Evolutionary conservation across 2,113 vertebrate genomes (phyloP).

Genomic region (Platysteira castanea): DNA sequence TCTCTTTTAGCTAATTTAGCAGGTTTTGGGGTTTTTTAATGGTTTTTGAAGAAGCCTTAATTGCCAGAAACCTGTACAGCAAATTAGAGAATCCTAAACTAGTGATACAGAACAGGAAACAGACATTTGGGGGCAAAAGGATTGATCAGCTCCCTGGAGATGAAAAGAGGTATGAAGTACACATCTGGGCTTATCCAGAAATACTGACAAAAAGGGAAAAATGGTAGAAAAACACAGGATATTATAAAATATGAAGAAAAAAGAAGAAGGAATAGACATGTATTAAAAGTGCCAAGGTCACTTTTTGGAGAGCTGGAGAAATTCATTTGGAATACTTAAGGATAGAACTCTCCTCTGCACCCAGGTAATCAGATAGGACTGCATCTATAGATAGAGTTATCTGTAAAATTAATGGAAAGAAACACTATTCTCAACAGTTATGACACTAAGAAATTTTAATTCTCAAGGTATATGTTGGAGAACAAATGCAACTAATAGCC

Average conservation of each 20-base stretch:
- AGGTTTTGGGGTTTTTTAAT: background rate
- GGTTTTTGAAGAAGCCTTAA: background rate
- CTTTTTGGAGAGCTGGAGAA: background rate
- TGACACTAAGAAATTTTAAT: background rate
- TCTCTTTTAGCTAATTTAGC: background rate
- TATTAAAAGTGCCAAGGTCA: background rate
- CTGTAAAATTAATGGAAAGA: background rate
- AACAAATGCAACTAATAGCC: background rate
- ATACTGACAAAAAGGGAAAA: background rate
- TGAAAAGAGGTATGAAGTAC: background rate
- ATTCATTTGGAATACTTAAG: background rate
- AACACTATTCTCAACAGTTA: background rate
- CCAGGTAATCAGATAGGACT: background rate
- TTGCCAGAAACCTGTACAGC: background rate
- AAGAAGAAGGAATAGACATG: background rate
- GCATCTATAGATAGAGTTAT: background rate
- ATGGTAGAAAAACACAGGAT: background rate
- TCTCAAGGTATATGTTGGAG: background rate
- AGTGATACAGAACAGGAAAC: background rate
- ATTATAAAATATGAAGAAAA: background rate
- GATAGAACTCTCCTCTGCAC: background rate
- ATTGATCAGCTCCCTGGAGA: background rate
- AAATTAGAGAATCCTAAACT: background rate
- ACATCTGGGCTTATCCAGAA: background rate
- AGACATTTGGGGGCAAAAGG: background rate